Percentiles rank a stretch among this genome's conserved stretches.
Evolutionary conservation across 2,888 invertebrate species (phyloP).

Genomic region (Bombylius major): DNA sequence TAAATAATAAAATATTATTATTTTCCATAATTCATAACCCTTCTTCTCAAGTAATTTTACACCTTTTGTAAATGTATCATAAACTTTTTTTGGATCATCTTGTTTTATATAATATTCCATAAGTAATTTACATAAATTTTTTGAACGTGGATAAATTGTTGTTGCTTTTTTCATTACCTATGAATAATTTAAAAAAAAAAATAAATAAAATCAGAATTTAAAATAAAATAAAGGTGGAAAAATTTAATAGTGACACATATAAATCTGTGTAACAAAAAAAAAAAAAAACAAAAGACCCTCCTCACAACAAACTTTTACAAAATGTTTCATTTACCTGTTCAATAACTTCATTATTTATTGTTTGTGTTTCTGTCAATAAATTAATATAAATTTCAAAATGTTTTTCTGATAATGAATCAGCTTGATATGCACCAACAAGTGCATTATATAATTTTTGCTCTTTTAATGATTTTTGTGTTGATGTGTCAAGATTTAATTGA

Average conservation of each 20-base stretch:
- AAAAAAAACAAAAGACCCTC: no score
- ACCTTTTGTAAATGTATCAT: conserved; percentile 35
- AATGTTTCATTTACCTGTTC: conserved; percentile 9
- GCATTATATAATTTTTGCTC: conserved; percentile 40
- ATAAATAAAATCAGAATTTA: not conserved
- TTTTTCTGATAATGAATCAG: conserved; percentile 37
- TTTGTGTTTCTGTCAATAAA: conserved; percentile 19
- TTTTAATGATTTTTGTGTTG: conserved; percentile 37
- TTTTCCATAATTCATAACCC: conserved; percentile 24
- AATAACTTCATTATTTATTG: not conserved
- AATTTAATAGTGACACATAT: not conserved
- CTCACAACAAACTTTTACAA: no score
- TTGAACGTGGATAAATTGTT: conserved; percentile 35
- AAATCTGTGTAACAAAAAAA: not conserved
- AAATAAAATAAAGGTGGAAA: not conserved
- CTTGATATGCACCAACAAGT: conserved; percentile 39
- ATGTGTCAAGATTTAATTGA: conserved; percentile 39
- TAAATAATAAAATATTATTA: conserved; percentile 25
- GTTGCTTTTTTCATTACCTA: conserved; percentile 36
- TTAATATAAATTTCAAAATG: conserved; percentile 40
- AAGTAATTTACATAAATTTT: conserved; percentile 41
- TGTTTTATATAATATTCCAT: conserved; percentile 37
- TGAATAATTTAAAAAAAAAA: conserved; percentile 16
- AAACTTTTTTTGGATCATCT: conserved; percentile 33
- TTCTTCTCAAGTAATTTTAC: conserved; percentile 16